A percentile compares a stretch with the other conserved stretches of the same genome.
These are phyloP conservation scores for Agapetus fuscipes DNA, from an alignment of 2,888 invertebrate species.

Conservation along the genomic window DNA sequence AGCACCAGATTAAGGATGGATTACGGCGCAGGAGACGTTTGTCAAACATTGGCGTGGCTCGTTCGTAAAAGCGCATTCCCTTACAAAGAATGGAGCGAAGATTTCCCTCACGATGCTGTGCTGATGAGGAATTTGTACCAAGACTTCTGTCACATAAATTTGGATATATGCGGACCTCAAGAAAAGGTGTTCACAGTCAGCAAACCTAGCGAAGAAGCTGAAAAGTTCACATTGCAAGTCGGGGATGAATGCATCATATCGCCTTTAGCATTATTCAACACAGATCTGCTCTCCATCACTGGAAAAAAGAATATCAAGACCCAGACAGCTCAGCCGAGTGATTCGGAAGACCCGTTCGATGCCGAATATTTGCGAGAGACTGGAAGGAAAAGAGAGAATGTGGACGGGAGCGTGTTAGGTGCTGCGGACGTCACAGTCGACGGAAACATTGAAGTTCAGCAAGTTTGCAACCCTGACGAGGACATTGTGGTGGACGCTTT, in stretches of 20 bases:
- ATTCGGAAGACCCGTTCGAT: constrained; percentile 91
- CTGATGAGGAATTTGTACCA: constrained; percentile 79
- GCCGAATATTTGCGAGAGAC: constrained; percentile 87
- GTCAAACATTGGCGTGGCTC: constrained; percentile 81
- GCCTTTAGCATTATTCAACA: constrained; percentile 79
- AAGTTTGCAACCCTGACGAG: constrained; percentile 49
- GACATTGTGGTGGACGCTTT: constrained; percentile 63
- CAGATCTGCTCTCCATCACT: constrained; percentile 79
- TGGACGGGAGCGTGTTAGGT: constrained; percentile 30
- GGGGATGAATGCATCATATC: constrained; percentile 92
- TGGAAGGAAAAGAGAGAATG: constrained; percentile 48
- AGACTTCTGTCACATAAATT: constrained; percentile 82
- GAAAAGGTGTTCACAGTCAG: constrained; percentile 70
- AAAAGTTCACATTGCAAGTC: constrained; percentile 67
- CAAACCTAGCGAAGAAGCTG: constrained; percentile 56
- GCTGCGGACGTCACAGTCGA: constrained; percentile 41
- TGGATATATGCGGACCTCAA: constrained; percentile 81
- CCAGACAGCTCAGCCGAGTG: constrained; percentile 60
- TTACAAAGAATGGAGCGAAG: constrained; percentile 69
- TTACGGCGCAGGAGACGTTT: constrained; percentile 87
- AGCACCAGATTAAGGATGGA: constrained; percentile 76
- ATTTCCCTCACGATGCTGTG: constrained; percentile 65
- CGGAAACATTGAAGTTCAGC: constrained; percentile 38
- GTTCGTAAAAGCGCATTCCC: constrained; percentile 86
- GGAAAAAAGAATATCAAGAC: constrained; percentile 64